These are phyloP conservation scores for Muscicapa comitata DNA, from an alignment of 2,797 vertebrate species.

Conservation along the genomic window DNA sequence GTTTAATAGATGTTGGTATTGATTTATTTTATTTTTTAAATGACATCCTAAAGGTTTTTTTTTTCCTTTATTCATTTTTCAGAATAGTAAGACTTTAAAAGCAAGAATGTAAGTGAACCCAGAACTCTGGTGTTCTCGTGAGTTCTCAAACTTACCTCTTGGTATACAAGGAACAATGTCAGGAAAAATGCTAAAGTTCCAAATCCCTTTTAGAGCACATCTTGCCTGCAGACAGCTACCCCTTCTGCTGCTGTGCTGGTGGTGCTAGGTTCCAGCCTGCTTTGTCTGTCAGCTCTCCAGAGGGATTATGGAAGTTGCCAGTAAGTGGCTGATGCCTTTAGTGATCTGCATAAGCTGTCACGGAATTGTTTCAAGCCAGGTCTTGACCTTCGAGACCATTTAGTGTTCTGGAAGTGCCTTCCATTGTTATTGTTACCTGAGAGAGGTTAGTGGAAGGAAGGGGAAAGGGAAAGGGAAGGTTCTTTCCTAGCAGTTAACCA, in stretches of 20 bases:
- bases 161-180: not conserved
- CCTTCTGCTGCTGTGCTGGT: not conserved
- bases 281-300: not conserved
- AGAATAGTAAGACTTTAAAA: not conserved
- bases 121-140: not conserved
- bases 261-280: not conserved
- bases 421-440: not conserved
- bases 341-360: not conserved
- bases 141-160: not conserved
- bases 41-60: not conserved
- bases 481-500: not conserved
- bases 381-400: no score
- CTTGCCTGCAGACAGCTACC: not conserved
- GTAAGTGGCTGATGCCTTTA: not conserved
- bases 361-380: not conserved
- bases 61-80: not conserved
- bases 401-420: not conserved
- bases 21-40: not conserved
- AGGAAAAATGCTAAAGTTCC: not conserved
- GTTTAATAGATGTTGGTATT: not conserved
- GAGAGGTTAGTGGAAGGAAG: not conserved
- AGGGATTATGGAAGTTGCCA: not conserved
- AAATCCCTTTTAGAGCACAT: not conserved
- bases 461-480: not conserved
- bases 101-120: not conserved